Conservation (phyloP, 2,113 vertebrate species). For the Peucedramus taeniatus region DNA sequence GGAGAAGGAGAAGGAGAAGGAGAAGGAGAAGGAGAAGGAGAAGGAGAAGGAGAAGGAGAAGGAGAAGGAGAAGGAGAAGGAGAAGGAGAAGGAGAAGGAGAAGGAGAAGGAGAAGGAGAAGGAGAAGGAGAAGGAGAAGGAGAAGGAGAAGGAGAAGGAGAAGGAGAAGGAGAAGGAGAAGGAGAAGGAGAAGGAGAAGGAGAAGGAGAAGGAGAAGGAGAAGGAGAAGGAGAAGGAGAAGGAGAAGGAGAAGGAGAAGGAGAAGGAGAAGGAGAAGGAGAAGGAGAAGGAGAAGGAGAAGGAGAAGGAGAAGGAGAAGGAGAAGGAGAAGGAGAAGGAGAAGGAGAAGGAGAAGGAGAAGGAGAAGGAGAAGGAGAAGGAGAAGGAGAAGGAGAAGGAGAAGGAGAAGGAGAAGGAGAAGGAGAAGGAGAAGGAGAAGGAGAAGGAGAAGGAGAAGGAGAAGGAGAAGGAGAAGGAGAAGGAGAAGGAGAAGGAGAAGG, state of each 20-base stretch:
- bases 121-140: no score
- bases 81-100: neutral
- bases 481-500: neutral
- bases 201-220: neutral
- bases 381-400: neutral
- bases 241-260: neutral
- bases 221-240: neutral
- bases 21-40: neutral
- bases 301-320: neutral
- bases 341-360: neutral
- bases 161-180: no score
- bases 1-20: neutral
- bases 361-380: neutral
- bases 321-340: neutral
- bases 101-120: neutral
- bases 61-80: neutral
- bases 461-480: no score
- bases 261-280: neutral
- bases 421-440: neutral
- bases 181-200: no score
- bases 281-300: neutral
- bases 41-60: neutral
- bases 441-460: neutral
- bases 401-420: neutral
- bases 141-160: no score